These are phyloP conservation scores for Trissoscelio sp. DNA, from an alignment of 2,888 invertebrate species.

Conservation along the genomic window DNA sequence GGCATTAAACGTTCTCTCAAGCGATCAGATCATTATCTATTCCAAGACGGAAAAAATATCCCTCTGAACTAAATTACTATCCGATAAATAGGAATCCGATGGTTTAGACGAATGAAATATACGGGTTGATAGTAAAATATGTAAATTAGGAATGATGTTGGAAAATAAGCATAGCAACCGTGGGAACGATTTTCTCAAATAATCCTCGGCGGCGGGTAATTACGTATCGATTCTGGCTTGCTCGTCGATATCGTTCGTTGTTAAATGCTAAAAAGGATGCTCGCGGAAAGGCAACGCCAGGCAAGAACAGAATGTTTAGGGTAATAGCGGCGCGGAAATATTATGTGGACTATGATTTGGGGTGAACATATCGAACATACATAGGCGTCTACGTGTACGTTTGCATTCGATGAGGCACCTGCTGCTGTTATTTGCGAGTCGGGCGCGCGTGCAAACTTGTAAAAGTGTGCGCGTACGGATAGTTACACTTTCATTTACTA, in stretches of 20 bases:
- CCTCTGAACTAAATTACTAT: slow-evolving; percentile 46
- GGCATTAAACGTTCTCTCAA: neutral
- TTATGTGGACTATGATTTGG: slow-evolving; percentile 61
- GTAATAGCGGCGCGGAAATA: slow-evolving; percentile 55
- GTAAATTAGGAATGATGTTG: slow-evolving; percentile 51
- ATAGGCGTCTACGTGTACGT: slow-evolving; percentile 2
- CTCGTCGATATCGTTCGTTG: slow-evolving; percentile 59
- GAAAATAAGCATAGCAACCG: slow-evolving; percentile 65
- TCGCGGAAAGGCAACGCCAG: slow-evolving; percentile 52
- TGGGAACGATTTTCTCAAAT: slow-evolving; percentile 74
- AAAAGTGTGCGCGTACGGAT: slow-evolving; percentile 27
- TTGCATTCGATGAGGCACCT: slow-evolving; percentile 26
- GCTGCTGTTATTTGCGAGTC: slow-evolving; percentile 47
- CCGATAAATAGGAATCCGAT: slow-evolving; percentile 53
- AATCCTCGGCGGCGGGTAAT: slow-evolving; percentile 68
- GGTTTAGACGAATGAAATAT: slow-evolving; percentile 54
- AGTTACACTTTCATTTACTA: slow-evolving; percentile 54
- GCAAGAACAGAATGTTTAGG: slow-evolving; percentile 45
- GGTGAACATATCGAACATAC: slow-evolving; percentile 45
- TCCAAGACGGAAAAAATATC: slow-evolving; percentile 8
- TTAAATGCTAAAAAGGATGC: slow-evolving; percentile 57
- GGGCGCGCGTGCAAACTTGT: slow-evolving; percentile 25
- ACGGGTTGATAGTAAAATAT: slow-evolving; percentile 61
- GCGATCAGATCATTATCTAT: slow-evolving; percentile 32
- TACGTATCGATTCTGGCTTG: slow-evolving; percentile 71